Percentiles rank a stretch among this genome's conserved stretches.
Evolutionary conservation across 2,113 vertebrate species (phyloP).

Genomic region (Heliornis fulica): DNA sequence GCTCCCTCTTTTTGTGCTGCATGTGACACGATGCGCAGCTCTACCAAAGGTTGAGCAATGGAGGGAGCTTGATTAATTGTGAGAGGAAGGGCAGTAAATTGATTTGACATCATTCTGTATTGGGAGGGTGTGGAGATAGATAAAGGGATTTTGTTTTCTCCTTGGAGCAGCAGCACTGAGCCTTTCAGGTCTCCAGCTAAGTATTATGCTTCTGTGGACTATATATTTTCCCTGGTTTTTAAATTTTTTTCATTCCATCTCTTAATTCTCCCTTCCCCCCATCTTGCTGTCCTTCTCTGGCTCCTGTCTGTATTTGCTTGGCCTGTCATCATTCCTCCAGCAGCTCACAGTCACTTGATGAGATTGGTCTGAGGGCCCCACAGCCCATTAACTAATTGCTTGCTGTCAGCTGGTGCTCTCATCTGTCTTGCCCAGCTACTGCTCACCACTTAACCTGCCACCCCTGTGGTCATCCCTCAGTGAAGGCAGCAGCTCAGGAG

Average conservation of each 20-base stretch:
- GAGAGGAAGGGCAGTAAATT: slow-evolving; percentile 20
- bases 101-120: slow-evolving; percentile 18
- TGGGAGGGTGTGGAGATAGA: not conserved
- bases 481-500: not conserved
- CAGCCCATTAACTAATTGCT: slow-evolving; percentile 65
- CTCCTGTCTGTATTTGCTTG: not conserved
- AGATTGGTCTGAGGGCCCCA: slow-evolving; percentile 20
- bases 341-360: not conserved
- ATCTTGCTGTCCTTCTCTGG: not conserved
- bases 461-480: not conserved
- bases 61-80: not conserved
- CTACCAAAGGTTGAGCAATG: slow-evolving; percentile 13
- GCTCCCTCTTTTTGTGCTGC: not conserved
- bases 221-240: not conserved
- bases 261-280: not conserved
- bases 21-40: not conserved
- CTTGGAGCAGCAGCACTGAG: not conserved
- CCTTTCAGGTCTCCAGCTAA: not conserved
- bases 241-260: not conserved
- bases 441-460: slow-evolving; percentile 26
- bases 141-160: slow-evolving; percentile 23
- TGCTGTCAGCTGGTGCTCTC: not conserved
- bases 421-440: not conserved
- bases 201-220: not conserved
- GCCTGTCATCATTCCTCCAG: slow-evolving; percentile 4